Evolutionary conservation across 2,888 invertebrate genomes (phyloP).

Genomic region (Craniophora ligustri): DNA sequence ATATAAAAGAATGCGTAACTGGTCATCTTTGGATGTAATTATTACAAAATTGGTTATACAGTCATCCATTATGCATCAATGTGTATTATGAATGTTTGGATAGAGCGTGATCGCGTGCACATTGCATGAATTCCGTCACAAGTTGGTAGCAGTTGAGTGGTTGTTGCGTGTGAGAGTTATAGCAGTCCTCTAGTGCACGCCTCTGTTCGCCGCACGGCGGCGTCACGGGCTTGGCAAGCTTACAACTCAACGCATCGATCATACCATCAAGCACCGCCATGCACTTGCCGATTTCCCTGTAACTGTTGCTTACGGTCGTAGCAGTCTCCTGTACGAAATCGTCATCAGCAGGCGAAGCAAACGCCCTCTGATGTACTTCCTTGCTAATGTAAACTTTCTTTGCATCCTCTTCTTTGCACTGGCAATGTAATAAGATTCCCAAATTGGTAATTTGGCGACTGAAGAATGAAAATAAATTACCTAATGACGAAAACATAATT

Average conservation of each 20-base stretch:
- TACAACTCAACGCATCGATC: slow-evolving; percentile 13
- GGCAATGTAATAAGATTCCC: slow-evolving; percentile 11
- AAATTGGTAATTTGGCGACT: slow-evolving; percentile 22
- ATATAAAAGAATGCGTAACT: slow-evolving; percentile 8
- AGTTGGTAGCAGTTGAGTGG: slow-evolving; percentile 53
- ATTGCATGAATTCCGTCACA: slow-evolving; percentile 52
- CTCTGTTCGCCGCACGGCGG: slow-evolving; percentile 45
- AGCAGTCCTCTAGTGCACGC: slow-evolving; percentile 52
- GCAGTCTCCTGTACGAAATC: slow-evolving; percentile 35
- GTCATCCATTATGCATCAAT: slow-evolving; percentile 10
- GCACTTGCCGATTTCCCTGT: slow-evolving; percentile 45
- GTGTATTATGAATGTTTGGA: slow-evolving; percentile 5
- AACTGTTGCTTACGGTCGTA: slow-evolving; percentile 43
- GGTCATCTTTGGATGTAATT: slow-evolving; percentile 5
- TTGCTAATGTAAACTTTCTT: slow-evolving; percentile 34
- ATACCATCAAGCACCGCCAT: slow-evolving; percentile 27
- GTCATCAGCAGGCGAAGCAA: slow-evolving; percentile 25
- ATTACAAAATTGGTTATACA: slow-evolving; percentile 22
- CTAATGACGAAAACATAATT: slow-evolving; percentile 31
- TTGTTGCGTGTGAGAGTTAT: slow-evolving; percentile 24
- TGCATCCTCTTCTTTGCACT: slow-evolving; percentile 21
- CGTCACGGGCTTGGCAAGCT: not conserved
- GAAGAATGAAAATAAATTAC: slow-evolving; percentile 45
- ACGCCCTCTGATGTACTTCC: slow-evolving; percentile 35
- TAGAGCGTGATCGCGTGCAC: slow-evolving; percentile 48